A percentile compares a stretch with the other conserved stretches of the same genome.
Conservation (phyloP, 1,140 invertebrate genomes). For the Coboldia fuscipes region DNA sequence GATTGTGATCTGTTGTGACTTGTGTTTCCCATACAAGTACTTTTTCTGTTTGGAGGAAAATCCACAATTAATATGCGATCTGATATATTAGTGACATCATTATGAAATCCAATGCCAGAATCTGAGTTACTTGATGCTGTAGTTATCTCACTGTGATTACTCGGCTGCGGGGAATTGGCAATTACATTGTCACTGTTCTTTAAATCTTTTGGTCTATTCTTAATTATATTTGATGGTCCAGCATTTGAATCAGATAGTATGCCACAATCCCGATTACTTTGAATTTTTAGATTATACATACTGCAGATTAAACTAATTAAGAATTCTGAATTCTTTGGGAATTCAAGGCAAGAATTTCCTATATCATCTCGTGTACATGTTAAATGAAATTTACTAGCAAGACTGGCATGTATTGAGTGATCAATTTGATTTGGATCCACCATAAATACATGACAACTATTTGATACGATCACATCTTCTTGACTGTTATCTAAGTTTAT, state of each 20-base stretch:
- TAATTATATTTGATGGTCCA: conserved; percentile 11
- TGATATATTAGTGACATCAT: conserved; percentile 59
- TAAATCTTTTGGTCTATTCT: conserved; percentile 3
- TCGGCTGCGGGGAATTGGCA: conserved; percentile 61
- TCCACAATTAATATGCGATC: conserved; percentile 65
- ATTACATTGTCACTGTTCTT: neutral
- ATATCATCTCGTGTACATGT: conserved; percentile 48
- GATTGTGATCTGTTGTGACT: no score
- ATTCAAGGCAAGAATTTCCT: conserved; percentile 58
- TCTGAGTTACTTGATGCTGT: conserved; percentile 84
- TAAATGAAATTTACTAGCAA: conserved; percentile 56
- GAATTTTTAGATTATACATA: conserved; percentile 34
- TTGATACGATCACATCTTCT: conserved; percentile 37
- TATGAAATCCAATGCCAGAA: conserved; percentile 81
- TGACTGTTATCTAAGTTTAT: conserved; percentile 2
- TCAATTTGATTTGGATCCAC: conserved; percentile 69
- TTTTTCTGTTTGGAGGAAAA: no score
- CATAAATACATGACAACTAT: conserved; percentile 89
- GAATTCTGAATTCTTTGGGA: conserved; percentile 70
- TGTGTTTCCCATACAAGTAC: no score
- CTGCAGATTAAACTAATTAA: conserved; percentile 51
- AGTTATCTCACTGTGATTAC: conserved; percentile 55
- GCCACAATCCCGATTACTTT: neutral
- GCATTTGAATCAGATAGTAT: conserved; percentile 20
- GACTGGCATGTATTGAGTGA: conserved; percentile 45